Conservation (phyloP, 1,140 invertebrate species). For the Aleiodes sp. region DNA sequence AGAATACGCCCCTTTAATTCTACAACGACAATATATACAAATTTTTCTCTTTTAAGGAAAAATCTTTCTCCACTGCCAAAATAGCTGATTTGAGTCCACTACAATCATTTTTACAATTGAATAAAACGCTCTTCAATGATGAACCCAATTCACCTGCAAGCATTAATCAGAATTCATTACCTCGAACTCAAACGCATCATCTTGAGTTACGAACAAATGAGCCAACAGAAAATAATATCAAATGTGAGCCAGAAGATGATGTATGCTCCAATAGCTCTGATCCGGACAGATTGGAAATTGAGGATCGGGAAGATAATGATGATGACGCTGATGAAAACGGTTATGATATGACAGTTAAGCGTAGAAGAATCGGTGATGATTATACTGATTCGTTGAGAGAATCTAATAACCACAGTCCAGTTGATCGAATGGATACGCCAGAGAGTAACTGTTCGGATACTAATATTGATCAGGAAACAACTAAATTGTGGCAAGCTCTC, state of each 20-base stretch:
- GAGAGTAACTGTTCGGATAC: conserved; percentile 69
- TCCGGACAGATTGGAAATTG: conserved; percentile 69
- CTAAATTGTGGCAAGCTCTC: conserved; percentile 69
- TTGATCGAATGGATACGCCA: conserved; percentile 65
- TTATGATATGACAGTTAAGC: conserved; percentile 62
- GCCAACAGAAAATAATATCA: conserved; percentile 50
- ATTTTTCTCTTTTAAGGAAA: conserved; percentile 50
- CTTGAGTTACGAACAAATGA: conserved; percentile 51
- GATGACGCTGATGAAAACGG: conserved; percentile 60
- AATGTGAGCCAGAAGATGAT: conserved; percentile 61
- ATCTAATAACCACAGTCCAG: conserved; percentile 55
- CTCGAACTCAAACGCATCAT: conserved; percentile 60
- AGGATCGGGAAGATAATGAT: conserved; percentile 58
- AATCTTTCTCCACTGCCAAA: conserved; percentile 63
- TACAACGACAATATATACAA: not conserved
- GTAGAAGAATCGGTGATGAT: conserved; percentile 46
- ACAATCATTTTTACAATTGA: conserved; percentile 61
- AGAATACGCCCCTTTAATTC: too few species aligned
- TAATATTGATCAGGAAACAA: conserved; percentile 68
- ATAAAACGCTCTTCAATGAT: conserved; percentile 60
- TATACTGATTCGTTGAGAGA: conserved; percentile 49
- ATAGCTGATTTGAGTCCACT: conserved; percentile 55
- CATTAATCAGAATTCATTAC: conserved; percentile 63
- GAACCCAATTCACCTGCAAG: conserved; percentile 61
- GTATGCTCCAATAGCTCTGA: conserved; percentile 68